A percentile compares a stretch with the other conserved stretches of the same genome.
Conservation (phyloP, 1,140 invertebrate genomes). For the Zaprionus gabonicus region DNA sequence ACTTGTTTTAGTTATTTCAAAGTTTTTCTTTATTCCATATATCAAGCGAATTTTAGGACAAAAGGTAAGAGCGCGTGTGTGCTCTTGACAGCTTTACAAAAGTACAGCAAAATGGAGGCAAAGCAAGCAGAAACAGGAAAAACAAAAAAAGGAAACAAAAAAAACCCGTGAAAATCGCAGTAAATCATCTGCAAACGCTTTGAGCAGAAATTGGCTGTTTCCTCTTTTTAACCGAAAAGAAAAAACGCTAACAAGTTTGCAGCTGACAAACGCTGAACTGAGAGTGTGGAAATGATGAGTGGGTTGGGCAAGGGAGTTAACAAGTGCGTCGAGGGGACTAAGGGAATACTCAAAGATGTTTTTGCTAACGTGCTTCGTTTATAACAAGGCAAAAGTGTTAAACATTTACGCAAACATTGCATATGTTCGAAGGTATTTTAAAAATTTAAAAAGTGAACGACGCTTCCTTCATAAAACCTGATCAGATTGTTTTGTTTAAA, state of each 20-base stretch:
- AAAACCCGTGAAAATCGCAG: constrained; percentile 22
- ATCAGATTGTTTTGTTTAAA: no score
- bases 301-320: background rate
- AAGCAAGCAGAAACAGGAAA: constrained; percentile 28
- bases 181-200: constrained; percentile 73
- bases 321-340: background rate
- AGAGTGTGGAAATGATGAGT: constrained; percentile 8
- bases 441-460: no score
- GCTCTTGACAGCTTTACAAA: constrained; percentile 64
- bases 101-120: constrained; percentile 23
- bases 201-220: constrained; percentile 61
- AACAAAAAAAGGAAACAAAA: constrained; percentile 9
- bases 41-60: constrained; percentile 12
- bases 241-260: constrained; percentile 46
- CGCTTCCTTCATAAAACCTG: no score
- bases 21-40: constrained; percentile 18
- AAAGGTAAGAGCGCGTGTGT: constrained; percentile 34
- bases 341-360: background rate
- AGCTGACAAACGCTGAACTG: constrained; percentile 20
- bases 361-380: constrained; percentile 31
- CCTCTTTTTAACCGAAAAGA: constrained; percentile 5
- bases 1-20: constrained; percentile 25
- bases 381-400: background rate
- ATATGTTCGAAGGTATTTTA: no score
- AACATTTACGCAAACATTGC: no score